These are phyloP conservation scores for Helicolenus hilgendorfi DNA, from an alignment of 2,797 vertebrate species.

Conservation along the genomic window DNA sequence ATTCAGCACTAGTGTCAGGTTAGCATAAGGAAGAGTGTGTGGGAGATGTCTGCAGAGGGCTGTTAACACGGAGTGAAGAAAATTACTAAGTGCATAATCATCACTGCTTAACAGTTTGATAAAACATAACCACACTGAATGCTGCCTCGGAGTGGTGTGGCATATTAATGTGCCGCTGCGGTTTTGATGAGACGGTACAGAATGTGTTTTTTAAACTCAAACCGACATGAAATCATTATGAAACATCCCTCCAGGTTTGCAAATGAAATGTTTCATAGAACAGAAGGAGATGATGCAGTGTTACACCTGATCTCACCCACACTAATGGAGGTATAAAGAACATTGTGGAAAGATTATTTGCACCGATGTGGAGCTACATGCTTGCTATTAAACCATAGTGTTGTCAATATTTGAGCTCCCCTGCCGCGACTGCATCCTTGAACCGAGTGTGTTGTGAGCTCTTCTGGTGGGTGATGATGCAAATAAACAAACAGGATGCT, in stretches of 20 bases:
- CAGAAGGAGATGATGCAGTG: neutral
- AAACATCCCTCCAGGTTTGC: conserved; percentile 24
- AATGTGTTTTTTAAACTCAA: neutral
- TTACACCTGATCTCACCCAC: neutral
- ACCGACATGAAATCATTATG: neutral
- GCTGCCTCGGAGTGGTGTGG: conserved; percentile 14
- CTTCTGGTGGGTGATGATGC: conserved; percentile 29
- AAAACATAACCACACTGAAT: conserved; percentile 30
- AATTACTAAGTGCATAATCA: conserved; percentile 67
- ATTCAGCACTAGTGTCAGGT: conserved; percentile 56
- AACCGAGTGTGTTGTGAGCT: conserved; percentile 9
- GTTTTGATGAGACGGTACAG: neutral
- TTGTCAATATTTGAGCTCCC: conserved; percentile 58
- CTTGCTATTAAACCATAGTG: conserved; percentile 17
- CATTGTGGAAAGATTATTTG: neutral
- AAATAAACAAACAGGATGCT: conserved; percentile 41
- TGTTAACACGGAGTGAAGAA: conserved; percentile 48
- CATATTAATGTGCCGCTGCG: conserved; percentile 23
- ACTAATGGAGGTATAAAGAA: neutral
- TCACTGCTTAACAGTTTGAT: conserved; percentile 53
- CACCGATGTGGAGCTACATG: conserved; percentile 1
- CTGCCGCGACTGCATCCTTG: conserved; percentile 36
- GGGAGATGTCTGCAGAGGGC: conserved; percentile 66
- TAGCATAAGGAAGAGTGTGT: conserved; percentile 58
- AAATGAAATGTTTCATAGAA: neutral